Evolutionary conservation across 2,888 invertebrate genomes (phyloP).

Genomic region (Drosophila yooni): DNA sequence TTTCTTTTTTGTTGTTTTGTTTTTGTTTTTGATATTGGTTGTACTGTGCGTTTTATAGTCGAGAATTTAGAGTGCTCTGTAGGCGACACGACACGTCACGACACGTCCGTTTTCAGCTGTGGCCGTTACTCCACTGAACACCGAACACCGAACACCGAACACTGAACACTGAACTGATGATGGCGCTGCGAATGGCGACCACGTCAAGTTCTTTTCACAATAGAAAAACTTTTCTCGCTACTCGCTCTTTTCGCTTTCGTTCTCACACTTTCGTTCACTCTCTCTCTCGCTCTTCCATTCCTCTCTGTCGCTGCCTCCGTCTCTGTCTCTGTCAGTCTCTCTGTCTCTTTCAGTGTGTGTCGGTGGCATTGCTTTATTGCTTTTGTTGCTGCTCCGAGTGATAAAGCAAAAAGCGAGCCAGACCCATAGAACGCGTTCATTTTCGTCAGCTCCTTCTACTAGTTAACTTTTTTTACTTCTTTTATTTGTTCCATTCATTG

Average conservation of each 20-base stretch:
- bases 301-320: neutral
- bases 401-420: constrained; percentile 47
- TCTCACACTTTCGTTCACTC: constrained; percentile 6
- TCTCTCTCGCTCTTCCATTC: constrained; percentile 18
- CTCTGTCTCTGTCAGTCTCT: constrained; percentile 9
- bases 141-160: constrained; percentile 61
- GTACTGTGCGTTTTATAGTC: constrained; percentile 16
- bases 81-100: constrained; percentile 47
- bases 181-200: constrained; percentile 48
- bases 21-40: constrained; percentile 7
- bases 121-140: constrained; percentile 83
- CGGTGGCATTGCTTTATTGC: constrained; percentile 1
- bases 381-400: constrained; percentile 37
- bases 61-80: constrained; percentile 30
- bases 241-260: constrained; percentile 27
- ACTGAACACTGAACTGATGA: constrained; percentile 35
- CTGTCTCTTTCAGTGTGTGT: constrained; percentile 2
- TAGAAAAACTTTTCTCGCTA: constrained; percentile 46
- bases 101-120: constrained; percentile 83
- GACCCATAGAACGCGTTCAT: constrained; percentile 54
- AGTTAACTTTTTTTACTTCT: constrained; percentile 25
- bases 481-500: constrained; percentile 44
- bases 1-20: neutral
- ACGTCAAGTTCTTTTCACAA: constrained; percentile 58
- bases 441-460: constrained; percentile 47